Conservation (phyloP, 1,140 invertebrate genomes). For the Sipha flava region DNA sequence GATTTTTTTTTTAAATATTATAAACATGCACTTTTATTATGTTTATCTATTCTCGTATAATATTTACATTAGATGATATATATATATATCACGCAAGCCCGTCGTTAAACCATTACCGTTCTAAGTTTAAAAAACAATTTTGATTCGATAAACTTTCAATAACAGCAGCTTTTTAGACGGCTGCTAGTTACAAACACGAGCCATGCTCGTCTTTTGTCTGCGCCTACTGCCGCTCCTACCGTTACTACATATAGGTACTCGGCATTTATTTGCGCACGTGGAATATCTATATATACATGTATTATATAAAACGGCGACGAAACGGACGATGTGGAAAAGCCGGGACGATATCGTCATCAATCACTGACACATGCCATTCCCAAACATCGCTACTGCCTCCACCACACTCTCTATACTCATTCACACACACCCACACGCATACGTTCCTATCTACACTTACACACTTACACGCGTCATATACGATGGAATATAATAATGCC, state of each 20-base stretch:
- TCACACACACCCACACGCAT: not conserved
- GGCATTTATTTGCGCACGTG: not conserved
- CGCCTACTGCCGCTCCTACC: not conserved
- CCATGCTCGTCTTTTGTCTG: slow-evolving; percentile 3
- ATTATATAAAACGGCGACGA: not conserved
- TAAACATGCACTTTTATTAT: too few relatives aligned
- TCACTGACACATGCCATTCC: slow-evolving; percentile 22
- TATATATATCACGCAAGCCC: not conserved
- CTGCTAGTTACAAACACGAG: not conserved
- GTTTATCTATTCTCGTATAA: not conserved
- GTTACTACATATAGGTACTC: not conserved
- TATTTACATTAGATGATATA: not conserved
- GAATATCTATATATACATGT: not conserved
- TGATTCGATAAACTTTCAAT: slow-evolving; percentile 2
- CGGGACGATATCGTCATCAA: slow-evolving; percentile 5
- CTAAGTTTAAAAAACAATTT: not conserved
- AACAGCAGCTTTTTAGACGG: not conserved
- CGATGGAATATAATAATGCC: not conserved
- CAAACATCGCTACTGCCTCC: not conserved
- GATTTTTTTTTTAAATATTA: too few relatives aligned
- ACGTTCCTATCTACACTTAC: not conserved
- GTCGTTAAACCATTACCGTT: not conserved
- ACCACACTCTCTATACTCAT: not conserved
- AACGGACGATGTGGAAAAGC: slow-evolving; percentile 8
- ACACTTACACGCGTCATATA: not conserved